phyloP scores from a whole-genome alignment of 2,113 vertebrate genomes.

The Nesogale talazaci region DNA sequence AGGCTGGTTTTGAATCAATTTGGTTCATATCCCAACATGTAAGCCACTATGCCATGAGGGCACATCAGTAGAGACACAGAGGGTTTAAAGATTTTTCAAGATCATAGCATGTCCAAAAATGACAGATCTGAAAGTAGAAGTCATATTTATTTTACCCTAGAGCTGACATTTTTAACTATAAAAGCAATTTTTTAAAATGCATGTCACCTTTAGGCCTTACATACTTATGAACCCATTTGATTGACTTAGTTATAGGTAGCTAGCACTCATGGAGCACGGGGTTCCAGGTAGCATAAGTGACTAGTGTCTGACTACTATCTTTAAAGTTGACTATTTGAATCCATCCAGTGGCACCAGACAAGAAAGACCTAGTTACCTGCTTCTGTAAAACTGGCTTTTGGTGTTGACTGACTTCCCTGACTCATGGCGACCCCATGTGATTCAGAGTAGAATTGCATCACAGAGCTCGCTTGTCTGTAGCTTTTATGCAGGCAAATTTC shows the following conservation, averaged over 20 bases:
- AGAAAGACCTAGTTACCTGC: neutral
- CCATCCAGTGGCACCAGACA: neutral
- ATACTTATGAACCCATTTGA: constrained; percentile 21
- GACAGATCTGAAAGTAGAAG: neutral
- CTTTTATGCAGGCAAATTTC: too few species aligned
- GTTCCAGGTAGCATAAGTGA: neutral
- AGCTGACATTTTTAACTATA: constrained; percentile 19
- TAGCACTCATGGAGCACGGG: neutral
- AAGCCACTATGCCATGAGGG: too few species aligned
- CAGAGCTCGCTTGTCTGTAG: too few species aligned
- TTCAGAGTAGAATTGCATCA: too few species aligned
- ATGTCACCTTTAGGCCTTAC: neutral
- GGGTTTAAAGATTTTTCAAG: constrained; percentile 12
- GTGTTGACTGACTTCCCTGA: too few species aligned
- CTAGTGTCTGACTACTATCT: neutral
- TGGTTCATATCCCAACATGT: too few species aligned
- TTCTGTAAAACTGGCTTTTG: neutral
- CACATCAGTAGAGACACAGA: neutral
- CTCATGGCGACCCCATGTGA: too few species aligned
- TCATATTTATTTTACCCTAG: neutral
- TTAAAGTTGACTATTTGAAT: neutral
- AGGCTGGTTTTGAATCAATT: too few species aligned
- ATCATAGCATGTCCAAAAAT: too few species aligned
- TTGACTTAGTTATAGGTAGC: neutral
- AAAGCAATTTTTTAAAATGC: constrained; percentile 19